Percentiles rank a stretch among this genome's conserved stretches.
phyloP scores from a whole-genome alignment of 2,888 invertebrate species.

The Spisula subtruncata region DNA sequence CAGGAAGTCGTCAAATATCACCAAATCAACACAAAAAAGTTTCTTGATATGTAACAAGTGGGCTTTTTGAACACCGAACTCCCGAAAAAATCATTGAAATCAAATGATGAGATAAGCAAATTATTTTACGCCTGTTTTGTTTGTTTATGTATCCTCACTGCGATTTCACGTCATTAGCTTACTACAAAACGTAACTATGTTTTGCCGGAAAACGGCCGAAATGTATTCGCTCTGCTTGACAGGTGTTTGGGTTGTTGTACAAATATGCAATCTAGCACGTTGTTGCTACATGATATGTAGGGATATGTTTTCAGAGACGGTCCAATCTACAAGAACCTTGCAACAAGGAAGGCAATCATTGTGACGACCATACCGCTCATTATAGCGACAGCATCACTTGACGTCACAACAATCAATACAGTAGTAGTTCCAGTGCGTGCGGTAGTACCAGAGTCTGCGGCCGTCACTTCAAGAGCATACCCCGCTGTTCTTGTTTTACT shows the following conservation, averaged over 20 bases:
- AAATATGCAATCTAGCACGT: no score
- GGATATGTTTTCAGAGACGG: not conserved
- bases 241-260: not conserved
- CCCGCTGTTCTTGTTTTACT: conserved; percentile 62
- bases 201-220: not conserved
- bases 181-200: not conserved
- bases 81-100: no score
- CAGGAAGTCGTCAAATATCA: no score
- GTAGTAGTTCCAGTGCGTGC: conserved; percentile 89
- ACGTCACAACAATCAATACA: conserved; percentile 89
- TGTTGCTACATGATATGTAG: not conserved
- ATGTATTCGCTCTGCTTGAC: not conserved
- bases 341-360: not conserved
- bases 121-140: no score
- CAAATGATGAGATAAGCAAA: no score
- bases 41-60: no score
- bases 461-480: conserved; percentile 73
- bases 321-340: not conserved
- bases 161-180: not conserved
- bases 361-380: not conserved
- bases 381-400: not conserved
- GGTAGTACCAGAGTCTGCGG: conserved; percentile 69
- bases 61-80: no score
- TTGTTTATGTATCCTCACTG: not conserved
- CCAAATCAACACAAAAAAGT: no score